phyloP scores from a whole-genome alignment of 2,888 invertebrate species.

The Automeris io region DNA sequence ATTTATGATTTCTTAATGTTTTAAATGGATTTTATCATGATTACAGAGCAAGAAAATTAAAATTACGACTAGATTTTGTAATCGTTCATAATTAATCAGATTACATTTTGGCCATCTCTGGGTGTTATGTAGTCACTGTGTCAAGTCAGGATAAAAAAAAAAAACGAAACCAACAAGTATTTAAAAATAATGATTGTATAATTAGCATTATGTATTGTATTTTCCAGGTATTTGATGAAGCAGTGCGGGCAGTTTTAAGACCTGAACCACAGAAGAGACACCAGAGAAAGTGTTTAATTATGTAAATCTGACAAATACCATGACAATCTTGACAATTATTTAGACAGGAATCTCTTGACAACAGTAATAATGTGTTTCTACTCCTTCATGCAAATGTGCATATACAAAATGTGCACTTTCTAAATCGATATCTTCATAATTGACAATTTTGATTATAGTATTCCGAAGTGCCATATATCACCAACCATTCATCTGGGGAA shows the following conservation, averaged over 20 bases:
- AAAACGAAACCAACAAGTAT: no score
- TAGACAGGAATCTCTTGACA: conserved; percentile 54
- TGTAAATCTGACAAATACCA: conserved; percentile 73
- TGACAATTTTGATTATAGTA: conserved; percentile 7
- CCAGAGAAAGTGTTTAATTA: conserved; percentile 92
- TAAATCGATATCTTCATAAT: conserved; percentile 9
- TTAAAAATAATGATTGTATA: no score
- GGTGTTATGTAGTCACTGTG: no score
- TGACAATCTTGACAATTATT: conserved; percentile 42
- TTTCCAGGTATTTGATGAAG: conserved; percentile 97
- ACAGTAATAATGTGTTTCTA: conserved; percentile 76
- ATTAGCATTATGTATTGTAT: not conserved
- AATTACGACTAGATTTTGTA: no score
- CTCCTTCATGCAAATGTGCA: conserved; percentile 26
- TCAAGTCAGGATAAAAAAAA: no score
- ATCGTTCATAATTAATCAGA: no score
- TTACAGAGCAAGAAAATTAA: no score
- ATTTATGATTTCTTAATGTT: no score
- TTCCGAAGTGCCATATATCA: conserved; percentile 18
- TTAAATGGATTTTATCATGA: no score
- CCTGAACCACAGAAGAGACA: conserved; percentile 97
- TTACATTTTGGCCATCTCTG: no score
- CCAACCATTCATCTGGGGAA: conserved; percentile 29
- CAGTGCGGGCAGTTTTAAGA: conserved; percentile 96
- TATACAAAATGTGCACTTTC: conserved; percentile 6